phyloP scores from a whole-genome alignment of 2,113 vertebrate species.

The Silurus glanis region DNA sequence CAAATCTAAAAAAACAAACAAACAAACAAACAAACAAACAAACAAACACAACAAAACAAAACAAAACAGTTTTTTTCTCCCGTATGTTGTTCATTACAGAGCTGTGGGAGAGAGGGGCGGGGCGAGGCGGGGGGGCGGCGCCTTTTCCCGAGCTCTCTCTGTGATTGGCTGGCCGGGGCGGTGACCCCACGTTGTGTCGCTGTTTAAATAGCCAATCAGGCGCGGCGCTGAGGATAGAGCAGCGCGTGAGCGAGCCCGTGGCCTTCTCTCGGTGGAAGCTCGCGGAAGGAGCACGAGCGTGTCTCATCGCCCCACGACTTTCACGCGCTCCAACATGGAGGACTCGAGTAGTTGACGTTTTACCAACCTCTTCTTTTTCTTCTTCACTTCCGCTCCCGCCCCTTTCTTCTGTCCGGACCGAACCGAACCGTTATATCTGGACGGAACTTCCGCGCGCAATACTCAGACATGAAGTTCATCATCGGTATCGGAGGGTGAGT shows the following conservation, averaged over 20 bases:
- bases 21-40: too few relatives aligned
- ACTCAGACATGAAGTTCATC: conserved; percentile 81
- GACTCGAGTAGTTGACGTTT: conserved; percentile 78
- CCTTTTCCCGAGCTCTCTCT: neutral
- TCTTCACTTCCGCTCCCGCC: neutral
- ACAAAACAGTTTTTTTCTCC: too few relatives aligned
- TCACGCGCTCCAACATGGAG: conserved; percentile 66
- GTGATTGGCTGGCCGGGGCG: conserved; percentile 61
- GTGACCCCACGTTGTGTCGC: neutral
- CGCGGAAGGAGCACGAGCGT: conserved; percentile 58
- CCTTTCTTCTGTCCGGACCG: too few relatives aligned
- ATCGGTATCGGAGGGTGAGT: conserved; percentile 94
- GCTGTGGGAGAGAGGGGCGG: too few relatives aligned
- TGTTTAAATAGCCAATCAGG: conserved; percentile 78
- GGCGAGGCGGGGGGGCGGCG: too few relatives aligned
- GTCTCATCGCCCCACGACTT: conserved; percentile 35
- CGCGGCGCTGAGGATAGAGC: conserved; percentile 42
- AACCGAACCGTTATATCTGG: too few relatives aligned
- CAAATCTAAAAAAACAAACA: too few relatives aligned
- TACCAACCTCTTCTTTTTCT: conserved; percentile 39
- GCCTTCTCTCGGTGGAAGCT: conserved; percentile 67
- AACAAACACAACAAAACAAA: too few relatives aligned
- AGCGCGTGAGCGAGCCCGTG: neutral
- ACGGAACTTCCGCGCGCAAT: neutral
- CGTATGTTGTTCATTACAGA: too few relatives aligned